Percentiles rank a stretch among this genome's conserved stretches.
Evolutionary conservation across 2,113 vertebrate species (phyloP).

Genomic region (Sakesphorus luctuosus): DNA sequence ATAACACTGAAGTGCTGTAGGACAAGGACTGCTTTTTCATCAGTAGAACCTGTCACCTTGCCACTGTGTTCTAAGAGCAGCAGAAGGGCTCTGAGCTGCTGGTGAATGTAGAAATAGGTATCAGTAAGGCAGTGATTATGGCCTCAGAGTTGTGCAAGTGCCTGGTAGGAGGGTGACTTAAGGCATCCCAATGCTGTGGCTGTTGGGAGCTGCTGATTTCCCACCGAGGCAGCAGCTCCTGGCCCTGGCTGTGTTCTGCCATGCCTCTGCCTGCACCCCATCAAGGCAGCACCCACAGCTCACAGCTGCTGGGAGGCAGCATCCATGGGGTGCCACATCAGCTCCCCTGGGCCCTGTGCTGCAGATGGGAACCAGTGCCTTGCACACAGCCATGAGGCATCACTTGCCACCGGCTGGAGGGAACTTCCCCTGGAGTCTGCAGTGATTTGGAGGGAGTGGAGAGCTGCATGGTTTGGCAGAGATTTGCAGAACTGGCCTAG

Average conservation of each 20-base stretch:
- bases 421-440: neutral
- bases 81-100: neutral
- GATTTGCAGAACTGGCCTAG: neutral
- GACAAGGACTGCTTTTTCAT: neutral
- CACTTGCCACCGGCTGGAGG: neutral
- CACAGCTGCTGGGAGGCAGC: neutral
- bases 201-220: neutral
- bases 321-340: neutral
- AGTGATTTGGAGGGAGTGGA: neutral
- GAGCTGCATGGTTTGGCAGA: neutral
- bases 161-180: neutral
- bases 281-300: neutral
- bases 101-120: neutral
- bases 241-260: neutral
- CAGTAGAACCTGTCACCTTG: neutral
- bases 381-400: fast-evolving
- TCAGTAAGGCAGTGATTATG: neutral
- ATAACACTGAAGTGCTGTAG: neutral
- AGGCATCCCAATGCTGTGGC: fast-evolving
- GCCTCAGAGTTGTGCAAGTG: neutral
- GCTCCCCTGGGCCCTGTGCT: neutral
- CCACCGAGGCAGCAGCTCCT: neutral
- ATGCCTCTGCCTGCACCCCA: neutral
- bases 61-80: fast-evolving
- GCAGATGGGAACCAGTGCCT: fast-evolving